phyloP scores from a whole-genome alignment of 1,140 invertebrate species.

The Drosophila serrata region DNA sequence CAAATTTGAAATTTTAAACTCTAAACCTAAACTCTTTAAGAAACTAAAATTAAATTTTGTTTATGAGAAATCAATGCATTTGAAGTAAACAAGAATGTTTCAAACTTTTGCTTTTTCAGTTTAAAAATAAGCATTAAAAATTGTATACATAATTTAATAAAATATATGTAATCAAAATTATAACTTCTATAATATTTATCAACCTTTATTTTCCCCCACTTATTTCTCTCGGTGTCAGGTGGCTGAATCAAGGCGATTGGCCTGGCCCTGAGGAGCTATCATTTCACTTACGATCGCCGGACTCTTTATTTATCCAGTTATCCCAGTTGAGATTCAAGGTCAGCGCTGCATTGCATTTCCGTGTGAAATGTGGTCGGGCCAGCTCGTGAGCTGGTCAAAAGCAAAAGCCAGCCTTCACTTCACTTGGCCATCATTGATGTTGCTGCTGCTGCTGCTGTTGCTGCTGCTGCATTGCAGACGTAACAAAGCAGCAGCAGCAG shows the following conservation, averaged over 20 bases:
- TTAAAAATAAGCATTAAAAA: neutral
- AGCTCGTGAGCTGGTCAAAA: constrained; percentile 37
- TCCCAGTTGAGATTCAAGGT: constrained; percentile 71
- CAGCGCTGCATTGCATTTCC: constrained; percentile 66
- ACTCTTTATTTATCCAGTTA: constrained; percentile 53
- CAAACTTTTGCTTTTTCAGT: neutral
- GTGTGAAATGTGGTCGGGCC: constrained; percentile 70
- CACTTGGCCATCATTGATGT: constrained; percentile 27
- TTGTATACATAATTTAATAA: neutral
- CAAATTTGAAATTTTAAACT: neutral
- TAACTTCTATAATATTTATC: neutral
- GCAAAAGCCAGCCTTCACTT: constrained; percentile 62
- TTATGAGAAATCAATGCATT: neutral
- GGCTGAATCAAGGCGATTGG: constrained; percentile 39
- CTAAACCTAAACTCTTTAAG: neutral
- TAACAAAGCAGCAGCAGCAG: constrained; percentile 14
- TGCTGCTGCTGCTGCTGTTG: constrained; percentile 20
- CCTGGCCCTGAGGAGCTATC: constrained; percentile 67
- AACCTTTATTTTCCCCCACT: neutral
- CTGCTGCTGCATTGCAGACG: constrained; percentile 14
- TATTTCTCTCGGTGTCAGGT: constrained; percentile 3
- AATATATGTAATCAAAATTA: neutral
- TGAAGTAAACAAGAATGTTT: neutral
- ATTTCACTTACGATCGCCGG: constrained; percentile 68
- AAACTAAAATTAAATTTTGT: neutral